Evolutionary conservation across 2,797 vertebrate species (phyloP), one percentile per base, ranked within the genome.

Genomic region (Pangasius mekongensis): DNA sequence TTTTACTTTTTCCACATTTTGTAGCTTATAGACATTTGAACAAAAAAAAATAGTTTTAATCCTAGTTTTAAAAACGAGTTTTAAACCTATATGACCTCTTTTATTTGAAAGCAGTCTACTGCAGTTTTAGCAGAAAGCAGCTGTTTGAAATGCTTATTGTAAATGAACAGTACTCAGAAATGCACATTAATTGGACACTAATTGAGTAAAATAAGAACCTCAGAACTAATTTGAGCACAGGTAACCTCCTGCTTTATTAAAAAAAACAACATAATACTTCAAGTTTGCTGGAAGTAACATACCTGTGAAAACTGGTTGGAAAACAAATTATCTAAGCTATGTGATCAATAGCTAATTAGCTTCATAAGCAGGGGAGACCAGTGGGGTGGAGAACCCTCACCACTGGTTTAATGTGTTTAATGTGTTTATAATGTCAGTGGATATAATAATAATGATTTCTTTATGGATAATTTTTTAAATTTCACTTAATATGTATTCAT

Each of bases 311-410:
- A 22, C 22, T 3, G 9, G 0, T 14, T 81, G 5, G 9, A 81
- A 81, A 81, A 81, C 20, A 18, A 47, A 47, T 47, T 47, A 47
- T 47, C 43, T 47, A 47, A 78, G 74, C n/a, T 78, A 60, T 13
- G 4, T 39, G 78, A 81, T 81, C 78, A 24, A 81, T 36, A 81
- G 5, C 54, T 81, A 36, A 60, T 81, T 80, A 81, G 1, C 78
- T 81, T 39, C 33, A 80, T 30, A 33, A 39, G 56, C 33, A 14
- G 24, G 13, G 2, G 14, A 49, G 11, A 49, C 2, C 73, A 76
- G 43, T n/a, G 10, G 22, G 43, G 6, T 39, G 20, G 0, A 60
- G 54, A 60, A 14, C 8, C 18, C 30, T 58, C 18, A 33, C 7
- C 20, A 36, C 24, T 24, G 49, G 76, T 81, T 81, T 58, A 81